These are phyloP conservation scores for Stenodera caucasica DNA, from an alignment of 2,888 invertebrate genomes.

Conservation along the genomic window DNA sequence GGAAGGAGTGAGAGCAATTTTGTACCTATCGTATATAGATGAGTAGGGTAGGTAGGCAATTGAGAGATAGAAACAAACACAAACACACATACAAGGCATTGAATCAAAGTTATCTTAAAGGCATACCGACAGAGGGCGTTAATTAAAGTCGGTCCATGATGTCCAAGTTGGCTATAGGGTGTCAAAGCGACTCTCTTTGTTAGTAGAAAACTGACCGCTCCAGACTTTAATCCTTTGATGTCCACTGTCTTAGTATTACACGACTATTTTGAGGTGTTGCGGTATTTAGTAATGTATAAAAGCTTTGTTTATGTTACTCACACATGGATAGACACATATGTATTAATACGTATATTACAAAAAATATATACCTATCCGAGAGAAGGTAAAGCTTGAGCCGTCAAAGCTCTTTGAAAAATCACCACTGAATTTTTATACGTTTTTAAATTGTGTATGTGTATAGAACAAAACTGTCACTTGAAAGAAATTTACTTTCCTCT, in stretches of 20 bases:
- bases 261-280: slow-evolving; percentile 55
- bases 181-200: slow-evolving; percentile 55
- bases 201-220: slow-evolving; percentile 51
- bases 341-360: no score
- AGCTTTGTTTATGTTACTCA: slow-evolving; percentile 39
- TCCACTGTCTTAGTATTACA: slow-evolving; percentile 56
- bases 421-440: slow-evolving; percentile 31
- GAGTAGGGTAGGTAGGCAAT: not conserved
- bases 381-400: not conserved
- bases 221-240: slow-evolving; percentile 52
- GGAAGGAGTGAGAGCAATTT: not conserved
- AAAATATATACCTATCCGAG: slow-evolving; percentile 24
- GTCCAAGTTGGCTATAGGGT: slow-evolving; percentile 52
- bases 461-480: slow-evolving; percentile 41
- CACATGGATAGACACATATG: slow-evolving; percentile 20
- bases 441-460: slow-evolving; percentile 31
- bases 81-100: slow-evolving; percentile 29
- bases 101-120: slow-evolving; percentile 51
- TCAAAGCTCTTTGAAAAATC: slow-evolving; percentile 27
- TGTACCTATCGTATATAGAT: not conserved
- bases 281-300: slow-evolving; percentile 55
- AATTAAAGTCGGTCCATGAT: slow-evolving; percentile 50
- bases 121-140: slow-evolving; percentile 52
- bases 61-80: slow-evolving; percentile 4
- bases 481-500: slow-evolving; percentile 38